Base-by-base conservation (phyloP, 2,888 invertebrate genomes). In the Andrena flavipes region DNA sequence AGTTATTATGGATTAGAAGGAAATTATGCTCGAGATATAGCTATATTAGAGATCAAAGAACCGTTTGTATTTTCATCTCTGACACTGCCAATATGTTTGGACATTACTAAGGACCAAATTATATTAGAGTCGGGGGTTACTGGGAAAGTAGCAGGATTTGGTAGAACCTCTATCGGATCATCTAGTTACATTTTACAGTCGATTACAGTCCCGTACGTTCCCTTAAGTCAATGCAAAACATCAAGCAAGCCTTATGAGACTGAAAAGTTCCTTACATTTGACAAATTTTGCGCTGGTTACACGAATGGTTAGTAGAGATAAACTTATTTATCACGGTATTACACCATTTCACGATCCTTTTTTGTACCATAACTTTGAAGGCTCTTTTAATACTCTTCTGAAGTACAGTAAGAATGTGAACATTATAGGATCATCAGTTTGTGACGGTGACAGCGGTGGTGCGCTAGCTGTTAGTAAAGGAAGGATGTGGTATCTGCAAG, bases 391-490 rank as follows among this genome's bases (percentile, higher is more conserved):
- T 29, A 23, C 20, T 64, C 8, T 16, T 35, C 10, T 5, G 26
- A 48, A 69, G 13, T 64, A 26, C 13, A 48, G 48, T 29, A 56
- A 70, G 65, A 65, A 16, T 13, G n/a, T 69, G 1, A 33, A 48
- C 30, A 76, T 80, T 82, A 2, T 80, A 94, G 94, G 94, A 74
- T 92, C 93, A 20, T 89, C 94, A 1, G 94, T 94, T 13, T 95
- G 95, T 74, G 91, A 93, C 59, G 95, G 95, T 3, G 95, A 95
- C 82, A 95, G 95, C 83, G 95, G 95, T 0, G 94, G 95, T 16
- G 95, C 94, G 59, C 89, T 95, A n/a, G 93, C 94, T 0, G 94
- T 95, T 67, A 82, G 89, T 54, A 89, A 81, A 23, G 84, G 90
- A 30, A 88, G 87, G 2, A 84, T 93, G 5, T 95, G 93, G 92